Evolutionary conservation across 1,140 invertebrate species (phyloP), one percentile per base, ranked within the genome.

Genomic region (Halesus radiatus): DNA sequence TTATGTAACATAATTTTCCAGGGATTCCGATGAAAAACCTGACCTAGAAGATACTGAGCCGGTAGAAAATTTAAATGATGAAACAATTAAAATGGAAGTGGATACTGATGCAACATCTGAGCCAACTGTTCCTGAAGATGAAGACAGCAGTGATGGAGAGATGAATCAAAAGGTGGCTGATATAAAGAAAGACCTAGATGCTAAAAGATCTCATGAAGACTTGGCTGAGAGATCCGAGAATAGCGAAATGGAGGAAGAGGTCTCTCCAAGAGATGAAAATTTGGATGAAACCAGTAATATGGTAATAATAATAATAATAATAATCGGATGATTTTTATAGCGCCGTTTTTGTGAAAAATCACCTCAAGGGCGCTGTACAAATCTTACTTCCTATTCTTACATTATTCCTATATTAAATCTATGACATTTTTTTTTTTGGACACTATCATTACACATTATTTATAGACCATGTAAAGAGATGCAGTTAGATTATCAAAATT

Each of bases 81-180:
- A n/a, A n/a, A 53, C 50, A 23, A 72, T 72, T 3, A 72, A 72
- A 53, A 23, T 53, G 16, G 68, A 72, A 53, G 16, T 66, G 5
- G 66, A 50, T 6, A 53, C 68, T 3, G 68, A 72, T 23, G 20
- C 22, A 1, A n/a, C 29, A 32, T 15, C 62, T 29, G 62, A 66
- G 13, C 8, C 22, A 29, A 66, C 52, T 54, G 20, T 53, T 10
- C 53, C 52, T 3, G 86, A 66, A 18, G 81, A 88, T 66, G 85
- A 88, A 79, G 85, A 85, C 52, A 85, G 86, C 70, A 85, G 84
- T 5, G 85, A 86, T 56, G 85, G 85, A 76, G 85, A 87, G 77
- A 78, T 85, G 74, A 86, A 88, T 79, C 86, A 87, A 81, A 81
- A 79, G 26, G 84, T 81, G 23, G 78, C 79, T 32, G 80, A 82